Evolutionary conservation across 2,797 vertebrate genomes (phyloP), one percentile per base, ranked within the genome.

Genomic region (Epinephelus awoara): DNA sequence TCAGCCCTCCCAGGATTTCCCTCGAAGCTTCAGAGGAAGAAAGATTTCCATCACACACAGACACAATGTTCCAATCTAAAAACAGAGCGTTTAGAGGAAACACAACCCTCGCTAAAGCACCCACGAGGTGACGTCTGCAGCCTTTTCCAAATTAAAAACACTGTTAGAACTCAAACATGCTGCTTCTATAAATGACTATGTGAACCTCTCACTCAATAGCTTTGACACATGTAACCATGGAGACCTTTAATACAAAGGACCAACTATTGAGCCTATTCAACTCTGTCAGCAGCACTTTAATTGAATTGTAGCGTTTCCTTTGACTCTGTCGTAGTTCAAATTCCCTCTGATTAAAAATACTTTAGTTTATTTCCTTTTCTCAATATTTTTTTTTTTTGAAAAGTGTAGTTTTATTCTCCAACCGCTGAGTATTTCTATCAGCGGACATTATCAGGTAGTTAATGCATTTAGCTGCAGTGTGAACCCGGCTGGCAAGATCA

Each of bases 1-100:
- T 49, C 61, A 3, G 76, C 77, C 78, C 40, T 78, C 71, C 1
- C 21, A 68, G 81, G 88, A 62, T 5, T 74, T 50, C 47, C 79
- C 71, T 63, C 3, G 0, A 5, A 69, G 76, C 73, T 64, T 0
- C 66, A 49, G 52, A 59, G 0, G 54, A 49, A 12, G n/a, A 64
- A 51, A 74, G 40, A 17, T 82, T 79, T 77, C 72, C 72, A 51
- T 72, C 65, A 10, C 15, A 59, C 25, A 6, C 64, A 42, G 14
- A 69, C 66, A 49, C 46, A 57, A 8, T 49, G 67, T 58, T 73
- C 73, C 29, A 0, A 57, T 72, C 44, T 75, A 69, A 68, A 77
- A 78, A 57, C 40, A 74, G 55, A 75, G 3, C 11, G 2, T 71
- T 58, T 42, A 56, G 12, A 34, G 55, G 15, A 23, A 27, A 40